phyloP scores from a whole-genome alignment of 2,113 vertebrate species.

The Gobio gobio region DNA sequence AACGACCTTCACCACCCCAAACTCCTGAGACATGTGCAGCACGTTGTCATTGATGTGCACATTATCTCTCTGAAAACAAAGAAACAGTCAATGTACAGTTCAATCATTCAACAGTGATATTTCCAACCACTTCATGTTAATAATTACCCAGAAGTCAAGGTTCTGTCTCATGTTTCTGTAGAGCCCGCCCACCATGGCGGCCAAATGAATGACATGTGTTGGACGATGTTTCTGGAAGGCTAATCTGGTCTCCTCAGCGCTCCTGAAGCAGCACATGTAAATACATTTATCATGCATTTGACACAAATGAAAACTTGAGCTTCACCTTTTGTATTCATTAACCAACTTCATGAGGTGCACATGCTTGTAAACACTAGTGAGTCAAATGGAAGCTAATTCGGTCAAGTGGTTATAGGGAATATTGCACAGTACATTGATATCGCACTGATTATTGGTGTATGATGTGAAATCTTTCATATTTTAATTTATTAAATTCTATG shows the following conservation, averaged over 20 bases:
- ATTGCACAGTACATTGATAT: too few relatives aligned
- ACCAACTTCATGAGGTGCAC: too few relatives aligned
- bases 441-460: too few relatives aligned
- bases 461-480: too few relatives aligned
- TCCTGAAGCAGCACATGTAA: constrained; percentile 67
- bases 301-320: neutral
- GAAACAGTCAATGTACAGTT: neutral
- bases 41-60: constrained; percentile 94
- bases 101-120: neutral
- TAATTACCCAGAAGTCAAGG: constrained; percentile 92
- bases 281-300: neutral
- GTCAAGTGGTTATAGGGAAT: too few relatives aligned
- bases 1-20: constrained; percentile 82
- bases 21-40: constrained; percentile 84
- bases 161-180: constrained; percentile 93
- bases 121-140: too few relatives aligned
- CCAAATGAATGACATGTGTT: constrained; percentile 93
- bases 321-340: too few relatives aligned
- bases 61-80: constrained; percentile 82
- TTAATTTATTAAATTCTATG: too few relatives aligned
- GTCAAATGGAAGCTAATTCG: too few relatives aligned
- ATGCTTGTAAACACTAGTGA: too few relatives aligned
- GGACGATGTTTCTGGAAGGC: constrained; percentile 86
- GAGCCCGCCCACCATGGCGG: constrained; percentile 95
- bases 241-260: constrained; percentile 76